Conservation (phyloP, 2,888 invertebrate genomes). For the Platypus cylindrus region DNA sequence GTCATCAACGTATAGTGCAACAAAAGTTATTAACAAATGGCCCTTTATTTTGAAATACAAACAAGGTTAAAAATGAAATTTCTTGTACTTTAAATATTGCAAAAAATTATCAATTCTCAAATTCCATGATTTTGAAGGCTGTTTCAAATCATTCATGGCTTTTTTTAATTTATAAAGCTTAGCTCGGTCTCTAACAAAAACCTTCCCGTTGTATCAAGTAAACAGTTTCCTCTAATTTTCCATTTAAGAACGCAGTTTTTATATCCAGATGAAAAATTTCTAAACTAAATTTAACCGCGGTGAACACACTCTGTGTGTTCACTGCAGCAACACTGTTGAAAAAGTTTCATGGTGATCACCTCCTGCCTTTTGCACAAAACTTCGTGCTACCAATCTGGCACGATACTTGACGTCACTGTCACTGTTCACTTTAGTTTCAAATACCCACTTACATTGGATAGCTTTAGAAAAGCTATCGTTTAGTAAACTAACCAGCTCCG, state of each 20-base stretch:
- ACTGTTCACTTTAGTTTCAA: conserved; percentile 9
- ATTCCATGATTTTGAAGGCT: conserved; percentile 5
- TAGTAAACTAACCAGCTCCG: conserved; percentile 11
- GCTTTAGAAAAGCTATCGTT: conserved; percentile 3
- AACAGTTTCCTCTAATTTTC: conserved; percentile 7
- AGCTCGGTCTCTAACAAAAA: not conserved
- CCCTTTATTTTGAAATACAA: conserved; percentile 1
- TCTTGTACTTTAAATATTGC: conserved; percentile 2
- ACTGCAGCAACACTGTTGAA: not conserved
- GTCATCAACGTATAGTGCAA: conserved; percentile 16
- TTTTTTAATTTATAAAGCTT: conserved; percentile 2
- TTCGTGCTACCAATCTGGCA: conserved; percentile 14
- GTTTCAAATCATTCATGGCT: conserved; percentile 7
- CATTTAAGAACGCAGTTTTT: conserved; percentile 12
- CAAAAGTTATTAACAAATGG: not conserved
- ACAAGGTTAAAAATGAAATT: conserved; percentile 3
- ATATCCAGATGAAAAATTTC: conserved; percentile 11
- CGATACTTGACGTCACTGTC: conserved; percentile 7
- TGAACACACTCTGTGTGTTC: not conserved
- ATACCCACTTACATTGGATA: conserved; percentile 11
- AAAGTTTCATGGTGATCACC: conserved; percentile 4
- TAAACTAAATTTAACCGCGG: not conserved
- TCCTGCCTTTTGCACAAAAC: conserved; percentile 9
- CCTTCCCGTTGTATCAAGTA: conserved; percentile 11
- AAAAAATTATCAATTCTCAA: conserved; percentile 4